These are phyloP conservation scores for Allobates femoralis DNA, from an alignment of 2,797 vertebrate genomes.

Conservation along the genomic window DNA sequence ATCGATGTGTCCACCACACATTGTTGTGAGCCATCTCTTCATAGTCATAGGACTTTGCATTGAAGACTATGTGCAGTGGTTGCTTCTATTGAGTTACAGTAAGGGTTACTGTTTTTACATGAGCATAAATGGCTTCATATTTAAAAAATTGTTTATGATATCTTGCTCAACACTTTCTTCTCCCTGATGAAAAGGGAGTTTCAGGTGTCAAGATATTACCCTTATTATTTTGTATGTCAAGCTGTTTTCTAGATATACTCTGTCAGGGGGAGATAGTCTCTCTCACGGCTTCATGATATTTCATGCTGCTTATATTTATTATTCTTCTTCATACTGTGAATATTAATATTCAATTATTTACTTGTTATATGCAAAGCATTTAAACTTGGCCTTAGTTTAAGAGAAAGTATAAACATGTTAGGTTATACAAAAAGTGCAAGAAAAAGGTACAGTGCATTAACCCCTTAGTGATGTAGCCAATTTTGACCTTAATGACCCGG, in stretches of 20 bases:
- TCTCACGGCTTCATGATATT: slow-evolving; percentile 10
- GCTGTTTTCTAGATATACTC: slow-evolving; percentile 27
- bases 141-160: slow-evolving; percentile 8
- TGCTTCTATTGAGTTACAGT: neutral
- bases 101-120: neutral
- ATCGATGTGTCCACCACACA: no score
- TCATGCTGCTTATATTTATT: slow-evolving; percentile 30
- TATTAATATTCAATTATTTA: slow-evolving; percentile 32
- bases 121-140: slow-evolving; percentile 3
- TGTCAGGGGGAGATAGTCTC: slow-evolving; percentile 7
- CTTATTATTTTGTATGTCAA: slow-evolving; percentile 31
- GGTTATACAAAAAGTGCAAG: neutral
- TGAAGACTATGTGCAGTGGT: no score
- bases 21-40: no score
- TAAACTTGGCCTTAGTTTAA: neutral
- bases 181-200: slow-evolving; percentile 31
- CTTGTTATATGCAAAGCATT: slow-evolving; percentile 20
- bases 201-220: slow-evolving; percentile 22
- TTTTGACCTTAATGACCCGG: no score
- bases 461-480: no score
- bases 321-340: slow-evolving; percentile 20
- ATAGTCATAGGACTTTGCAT: no score
- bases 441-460: neutral
- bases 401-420: neutral
- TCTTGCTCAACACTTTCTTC: slow-evolving; percentile 16